phyloP scores from a whole-genome alignment of 2,113 vertebrate species.

The Ariopsis seemanni region DNA sequence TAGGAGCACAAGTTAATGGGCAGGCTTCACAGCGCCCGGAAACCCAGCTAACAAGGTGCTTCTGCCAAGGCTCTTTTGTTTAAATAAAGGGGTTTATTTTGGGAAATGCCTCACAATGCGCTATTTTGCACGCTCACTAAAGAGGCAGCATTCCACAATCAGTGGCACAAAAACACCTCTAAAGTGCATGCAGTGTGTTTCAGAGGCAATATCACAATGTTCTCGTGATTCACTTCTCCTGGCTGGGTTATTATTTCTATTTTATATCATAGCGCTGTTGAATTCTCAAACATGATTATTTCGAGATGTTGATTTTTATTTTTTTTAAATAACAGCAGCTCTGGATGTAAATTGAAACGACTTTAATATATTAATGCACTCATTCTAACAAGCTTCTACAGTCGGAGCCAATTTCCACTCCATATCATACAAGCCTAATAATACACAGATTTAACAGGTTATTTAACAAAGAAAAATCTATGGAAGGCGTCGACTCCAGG shows the following conservation, averaged over 20 bases:
- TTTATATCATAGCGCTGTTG: not conserved
- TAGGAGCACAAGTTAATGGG: slow-evolving; percentile 15
- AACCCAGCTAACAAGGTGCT: slow-evolving; percentile 78
- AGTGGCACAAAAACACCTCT: slow-evolving; percentile 78
- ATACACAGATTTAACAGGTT: not conserved
- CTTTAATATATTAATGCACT: not conserved
- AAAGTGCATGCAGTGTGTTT: slow-evolving; percentile 58
- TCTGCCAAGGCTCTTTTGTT: slow-evolving; percentile 83
- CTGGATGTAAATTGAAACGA: not conserved
- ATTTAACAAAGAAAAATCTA: too few relatives aligned
- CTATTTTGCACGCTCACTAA: slow-evolving; percentile 83
- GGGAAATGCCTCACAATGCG: slow-evolving; percentile 87
- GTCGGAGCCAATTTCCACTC: too few relatives aligned
- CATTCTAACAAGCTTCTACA: not conserved
- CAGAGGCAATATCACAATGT: not conserved
- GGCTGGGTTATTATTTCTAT: slow-evolving; percentile 17
- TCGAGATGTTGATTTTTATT: not conserved
- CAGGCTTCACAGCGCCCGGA: slow-evolving; percentile 26
- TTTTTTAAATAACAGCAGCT: not conserved
- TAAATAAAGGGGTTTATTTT: slow-evolving; percentile 86
- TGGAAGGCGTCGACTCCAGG: too few relatives aligned
- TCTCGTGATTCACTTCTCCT: not conserved
- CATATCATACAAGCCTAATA: not conserved
- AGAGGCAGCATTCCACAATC: slow-evolving; percentile 79
- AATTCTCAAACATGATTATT: not conserved